A percentile compares a stretch with the other conserved stretches of the same genome.
These are phyloP conservation scores for Penaeus vannamei DNA, from an alignment of 1,140 invertebrate species.

Conservation along the genomic window DNA sequence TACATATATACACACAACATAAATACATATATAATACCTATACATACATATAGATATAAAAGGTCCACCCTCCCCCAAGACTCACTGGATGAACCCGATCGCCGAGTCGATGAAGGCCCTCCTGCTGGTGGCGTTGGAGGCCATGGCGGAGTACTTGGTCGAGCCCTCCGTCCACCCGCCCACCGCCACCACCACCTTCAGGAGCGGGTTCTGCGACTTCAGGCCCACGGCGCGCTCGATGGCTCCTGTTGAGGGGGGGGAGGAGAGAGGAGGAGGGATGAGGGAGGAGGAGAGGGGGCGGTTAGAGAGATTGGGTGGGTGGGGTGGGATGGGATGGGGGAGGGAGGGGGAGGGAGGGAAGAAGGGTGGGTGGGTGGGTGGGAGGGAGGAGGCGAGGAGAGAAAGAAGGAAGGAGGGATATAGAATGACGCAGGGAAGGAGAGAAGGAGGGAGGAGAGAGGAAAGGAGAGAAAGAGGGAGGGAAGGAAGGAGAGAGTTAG, in stretches of 20 bases:
- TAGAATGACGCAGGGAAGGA: too few relatives aligned
- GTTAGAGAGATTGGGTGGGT: background rate
- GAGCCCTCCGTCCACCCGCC: conserved; percentile 74
- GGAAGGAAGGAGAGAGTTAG: too few relatives aligned
- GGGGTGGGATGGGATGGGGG: background rate
- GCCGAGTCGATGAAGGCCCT: conserved; percentile 27
- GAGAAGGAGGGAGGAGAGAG: too few relatives aligned
- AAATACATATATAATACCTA: too few relatives aligned
- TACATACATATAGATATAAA: too few relatives aligned
- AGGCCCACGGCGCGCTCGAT: background rate
- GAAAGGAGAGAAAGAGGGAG: too few relatives aligned
- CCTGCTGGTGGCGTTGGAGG: conserved; percentile 66
- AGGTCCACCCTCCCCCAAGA: too few relatives aligned
- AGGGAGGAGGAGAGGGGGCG: background rate
- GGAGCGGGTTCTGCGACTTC: conserved; percentile 8
- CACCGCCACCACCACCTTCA: conserved; percentile 71
- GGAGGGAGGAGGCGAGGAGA: too few relatives aligned
- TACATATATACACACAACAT: too few relatives aligned
- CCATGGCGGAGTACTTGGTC: conserved; percentile 75
- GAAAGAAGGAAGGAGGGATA: too few relatives aligned
- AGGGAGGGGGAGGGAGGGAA: background rate
- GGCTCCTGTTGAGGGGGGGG: background rate
- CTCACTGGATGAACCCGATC: background rate
- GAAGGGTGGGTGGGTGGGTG: background rate
- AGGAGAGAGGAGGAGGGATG: background rate